Evolutionary conservation across 1,140 invertebrate genomes (phyloP), one percentile per base, ranked within the genome.

Genomic region (Brachionus angularis): DNA sequence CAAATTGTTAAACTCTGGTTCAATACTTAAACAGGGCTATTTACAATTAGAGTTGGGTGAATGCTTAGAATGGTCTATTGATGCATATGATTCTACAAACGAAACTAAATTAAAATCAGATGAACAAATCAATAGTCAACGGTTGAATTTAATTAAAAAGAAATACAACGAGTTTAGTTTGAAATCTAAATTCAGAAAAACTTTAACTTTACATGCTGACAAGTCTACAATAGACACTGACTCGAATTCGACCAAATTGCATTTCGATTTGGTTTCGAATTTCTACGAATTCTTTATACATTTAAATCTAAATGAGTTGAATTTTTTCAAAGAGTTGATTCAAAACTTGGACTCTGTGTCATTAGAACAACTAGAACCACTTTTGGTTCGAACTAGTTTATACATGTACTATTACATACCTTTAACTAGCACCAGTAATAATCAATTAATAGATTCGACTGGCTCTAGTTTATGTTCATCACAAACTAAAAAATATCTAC

Each of bases 111-210:
- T 34, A 23, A 8, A 21, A 8, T 23, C 21, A 18, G 62, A 46
- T 25, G 29, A 50, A 34, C 33, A 31, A 31, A 18, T 18, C 10
- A 42, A 39, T 3, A 36, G n/a, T 34, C 29, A n/a, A n/a, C n/a
- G 42, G n/a, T 23, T 47, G 3, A 23, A 42, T 21, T 27, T 50
- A 16, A 47, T 58, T 10, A 58, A 58, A 36, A 58, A 58, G 7
- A 58, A 58, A 27, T 58, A 39, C 2, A 58, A 58, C 25, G 53
- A 58, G 10, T 58, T 36, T 10, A 67, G 29, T 34, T 31, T 46
- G 27, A 67, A 47, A 67, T 46, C 62, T 47, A 67, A 67, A 46
- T 67, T 46, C 5, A 8, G 62, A n/a, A 46, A 33, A 39, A 67
- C 31, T 29, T 14, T 67, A 1, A 29, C 62, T 7, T 31, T 67